These are phyloP conservation scores for Heterodera carotae DNA, from an alignment of 1,140 invertebrate species.

Conservation along the genomic window DNA sequence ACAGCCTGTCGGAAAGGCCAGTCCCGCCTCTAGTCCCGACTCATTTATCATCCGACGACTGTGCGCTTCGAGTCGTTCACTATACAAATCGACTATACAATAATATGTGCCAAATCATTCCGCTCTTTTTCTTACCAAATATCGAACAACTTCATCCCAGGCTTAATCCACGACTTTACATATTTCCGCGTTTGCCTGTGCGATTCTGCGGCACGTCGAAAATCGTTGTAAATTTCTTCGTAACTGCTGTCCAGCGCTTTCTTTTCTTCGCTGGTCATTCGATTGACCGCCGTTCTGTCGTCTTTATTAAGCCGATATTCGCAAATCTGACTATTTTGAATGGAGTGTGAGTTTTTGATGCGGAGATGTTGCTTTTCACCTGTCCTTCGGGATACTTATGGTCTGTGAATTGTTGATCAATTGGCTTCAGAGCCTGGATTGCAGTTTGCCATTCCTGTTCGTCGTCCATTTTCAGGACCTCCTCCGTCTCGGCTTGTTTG, in stretches of 20 bases:
- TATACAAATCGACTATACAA: constrained; percentile 52
- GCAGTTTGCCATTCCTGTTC: constrained; percentile 33
- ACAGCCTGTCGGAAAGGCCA: constrained; percentile 98
- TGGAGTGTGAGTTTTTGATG: neutral
- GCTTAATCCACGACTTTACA: constrained; percentile 87
- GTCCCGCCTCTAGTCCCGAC: constrained; percentile 89
- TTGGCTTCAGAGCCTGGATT: constrained; percentile 49
- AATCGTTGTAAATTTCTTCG: constrained; percentile 84
- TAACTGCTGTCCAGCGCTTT: constrained; percentile 71
- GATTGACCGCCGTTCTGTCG: constrained; percentile 58
- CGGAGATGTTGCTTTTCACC: neutral
- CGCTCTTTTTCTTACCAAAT: constrained; percentile 74
- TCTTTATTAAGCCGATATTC: constrained; percentile 54
- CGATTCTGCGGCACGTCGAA: constrained; percentile 91
- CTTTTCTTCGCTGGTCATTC: constrained; percentile 81
- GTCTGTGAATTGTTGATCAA: constrained; percentile 54
- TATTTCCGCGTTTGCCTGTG: constrained; percentile 89
- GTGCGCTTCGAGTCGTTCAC: constrained; percentile 87
- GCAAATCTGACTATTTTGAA: constrained; percentile 43
- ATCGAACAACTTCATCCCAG: constrained; percentile 98
- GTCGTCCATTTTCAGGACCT: too few relatives aligned
- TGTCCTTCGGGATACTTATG: constrained; percentile 50
- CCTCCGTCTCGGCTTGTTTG: constrained; percentile 10
- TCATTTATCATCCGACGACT: constrained; percentile 88
- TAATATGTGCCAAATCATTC: constrained; percentile 4